Percentiles rank a stretch among this genome's conserved stretches.
Conservation (phyloP, 1,140 invertebrate genomes). For the Rhagoletis zephyria region DNA sequence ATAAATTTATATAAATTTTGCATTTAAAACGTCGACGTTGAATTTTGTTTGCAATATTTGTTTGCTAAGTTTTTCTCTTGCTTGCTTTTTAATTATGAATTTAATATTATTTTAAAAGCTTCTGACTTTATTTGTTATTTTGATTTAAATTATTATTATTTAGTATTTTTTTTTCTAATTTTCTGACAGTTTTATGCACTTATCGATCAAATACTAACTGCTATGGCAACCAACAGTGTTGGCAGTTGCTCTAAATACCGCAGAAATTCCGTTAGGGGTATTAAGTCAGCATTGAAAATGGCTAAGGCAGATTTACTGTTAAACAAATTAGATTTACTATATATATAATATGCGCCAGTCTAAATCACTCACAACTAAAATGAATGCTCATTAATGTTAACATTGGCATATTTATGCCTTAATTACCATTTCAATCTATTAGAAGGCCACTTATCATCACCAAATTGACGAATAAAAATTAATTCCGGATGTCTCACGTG, state of each 20-base stretch:
- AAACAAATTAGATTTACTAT: no score
- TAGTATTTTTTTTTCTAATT: not conserved
- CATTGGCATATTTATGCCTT: not conserved
- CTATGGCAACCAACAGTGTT: slow-evolving; percentile 19
- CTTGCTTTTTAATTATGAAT: not conserved
- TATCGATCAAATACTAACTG: not conserved
- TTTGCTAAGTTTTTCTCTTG: not conserved
- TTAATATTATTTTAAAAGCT: not conserved
- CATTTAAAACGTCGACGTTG: not conserved
- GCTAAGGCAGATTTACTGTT: no score
- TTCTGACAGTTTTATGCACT: not conserved
- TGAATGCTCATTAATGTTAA: not conserved
- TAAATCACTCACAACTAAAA: not conserved
- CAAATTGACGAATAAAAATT: slow-evolving; percentile 27
- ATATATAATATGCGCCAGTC: not conserved
- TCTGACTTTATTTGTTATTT: not conserved
- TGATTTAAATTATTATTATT: slow-evolving; percentile 8
- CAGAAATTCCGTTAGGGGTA: no score
- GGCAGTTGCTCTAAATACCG: not conserved
- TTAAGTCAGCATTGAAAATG: no score
- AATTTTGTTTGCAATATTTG: slow-evolving; percentile 11
- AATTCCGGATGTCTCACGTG: slow-evolving; percentile 39
- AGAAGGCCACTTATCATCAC: slow-evolving; percentile 17
- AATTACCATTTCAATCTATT: slow-evolving; percentile 21
- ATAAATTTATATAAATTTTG: not conserved